phyloP scores from a whole-genome alignment of 2,797 vertebrate species.

The Rhodeus uyekii region DNA sequence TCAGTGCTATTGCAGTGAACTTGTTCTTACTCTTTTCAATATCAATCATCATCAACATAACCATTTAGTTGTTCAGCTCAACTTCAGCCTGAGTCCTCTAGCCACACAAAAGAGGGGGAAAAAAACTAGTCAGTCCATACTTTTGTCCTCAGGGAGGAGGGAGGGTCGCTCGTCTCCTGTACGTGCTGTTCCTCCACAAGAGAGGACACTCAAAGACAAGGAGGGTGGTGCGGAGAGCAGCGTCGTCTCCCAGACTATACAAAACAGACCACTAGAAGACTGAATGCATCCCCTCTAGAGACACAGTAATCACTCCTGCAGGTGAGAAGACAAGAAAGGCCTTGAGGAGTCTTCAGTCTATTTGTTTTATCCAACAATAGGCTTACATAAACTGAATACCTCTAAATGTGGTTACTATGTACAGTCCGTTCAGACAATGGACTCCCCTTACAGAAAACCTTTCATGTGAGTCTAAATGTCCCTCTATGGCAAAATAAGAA shows the following conservation, averaged over 20 bases:
- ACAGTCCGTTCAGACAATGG: constrained; percentile 42
- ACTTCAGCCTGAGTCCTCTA: neutral
- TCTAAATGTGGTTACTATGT: constrained; percentile 36
- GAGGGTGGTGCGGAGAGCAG: neutral
- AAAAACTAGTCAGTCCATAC: neutral
- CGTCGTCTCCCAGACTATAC: constrained; percentile 1
- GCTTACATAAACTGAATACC: constrained; percentile 24
- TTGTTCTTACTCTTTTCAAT: neutral
- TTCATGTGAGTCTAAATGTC: constrained; percentile 53
- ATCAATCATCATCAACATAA: constrained; percentile 2
- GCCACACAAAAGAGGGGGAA: constrained; percentile 3
- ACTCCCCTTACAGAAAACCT: constrained; percentile 37
- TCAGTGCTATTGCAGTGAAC: neutral
- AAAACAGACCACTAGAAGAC: constrained; percentile 7
- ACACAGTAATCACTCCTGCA: constrained; percentile 8
- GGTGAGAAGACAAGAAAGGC: constrained; percentile 32
- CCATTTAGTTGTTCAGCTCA: neutral
- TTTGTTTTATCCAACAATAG: constrained; percentile 5
- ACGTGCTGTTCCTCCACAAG: constrained; percentile 1
- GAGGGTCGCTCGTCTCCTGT: constrained; percentile 11
- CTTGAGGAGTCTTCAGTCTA: neutral
- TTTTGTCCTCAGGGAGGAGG: constrained; percentile 16
- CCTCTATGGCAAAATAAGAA: constrained; percentile 45
- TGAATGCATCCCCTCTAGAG: constrained; percentile 12
- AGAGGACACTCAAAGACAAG: constrained; percentile 16